Percentiles rank a stretch among this genome's conserved stretches.
Conservation (phyloP, 2,113 vertebrate genomes). For the Elephantulus edwardii region DNA sequence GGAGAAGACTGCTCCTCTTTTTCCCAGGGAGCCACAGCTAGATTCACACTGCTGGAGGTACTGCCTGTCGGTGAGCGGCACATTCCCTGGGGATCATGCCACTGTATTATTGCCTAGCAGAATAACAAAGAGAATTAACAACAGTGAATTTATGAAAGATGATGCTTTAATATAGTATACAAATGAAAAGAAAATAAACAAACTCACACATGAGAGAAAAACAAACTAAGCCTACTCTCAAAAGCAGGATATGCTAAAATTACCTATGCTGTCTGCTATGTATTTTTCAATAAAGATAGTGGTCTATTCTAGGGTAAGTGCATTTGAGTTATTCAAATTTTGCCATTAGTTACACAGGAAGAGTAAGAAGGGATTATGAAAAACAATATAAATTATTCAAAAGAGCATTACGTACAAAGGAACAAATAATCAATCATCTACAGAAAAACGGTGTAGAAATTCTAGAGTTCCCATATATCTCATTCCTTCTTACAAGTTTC, state of each 20-base stretch:
- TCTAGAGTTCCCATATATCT: background rate
- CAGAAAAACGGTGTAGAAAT: background rate
- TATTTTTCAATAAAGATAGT: constrained; percentile 24
- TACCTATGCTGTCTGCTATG: background rate
- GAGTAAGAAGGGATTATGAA: background rate
- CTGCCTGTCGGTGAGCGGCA: no score
- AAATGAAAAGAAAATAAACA: background rate
- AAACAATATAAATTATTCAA: background rate
- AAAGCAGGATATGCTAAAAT: constrained; percentile 34
- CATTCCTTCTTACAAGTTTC: background rate
- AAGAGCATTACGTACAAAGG: background rate
- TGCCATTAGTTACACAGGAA: background rate
- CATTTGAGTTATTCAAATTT: background rate
- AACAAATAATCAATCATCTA: background rate
- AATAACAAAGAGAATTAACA: background rate
- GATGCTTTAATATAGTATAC: constrained; percentile 36
- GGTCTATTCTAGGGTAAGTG: background rate
- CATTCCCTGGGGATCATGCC: no score
- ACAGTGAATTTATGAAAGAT: constrained; percentile 4
- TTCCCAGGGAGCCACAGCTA: no score
- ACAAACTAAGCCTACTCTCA: background rate
- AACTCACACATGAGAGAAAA: background rate
- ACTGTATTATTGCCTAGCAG: background rate
- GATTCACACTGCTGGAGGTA: no score
- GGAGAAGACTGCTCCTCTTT: no score